Conservation (phyloP, 1,140 invertebrate species). For the Drosophila littoralis region DNA sequence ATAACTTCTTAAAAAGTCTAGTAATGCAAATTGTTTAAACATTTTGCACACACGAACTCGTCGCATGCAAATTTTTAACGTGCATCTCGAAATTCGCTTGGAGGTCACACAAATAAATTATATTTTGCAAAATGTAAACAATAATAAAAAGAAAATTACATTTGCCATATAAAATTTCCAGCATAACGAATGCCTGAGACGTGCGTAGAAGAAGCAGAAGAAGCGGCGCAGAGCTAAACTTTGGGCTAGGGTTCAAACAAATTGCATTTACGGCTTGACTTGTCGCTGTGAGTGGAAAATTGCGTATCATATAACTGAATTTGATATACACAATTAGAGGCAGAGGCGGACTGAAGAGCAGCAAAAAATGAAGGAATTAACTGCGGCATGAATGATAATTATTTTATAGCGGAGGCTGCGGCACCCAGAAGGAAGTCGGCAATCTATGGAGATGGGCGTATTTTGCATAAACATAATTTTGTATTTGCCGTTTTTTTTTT, state of each 20-base stretch:
- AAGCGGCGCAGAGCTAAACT: background rate
- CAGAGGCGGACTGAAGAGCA: background rate
- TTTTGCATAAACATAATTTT: slow-evolving; percentile 54
- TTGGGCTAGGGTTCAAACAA: slow-evolving; percentile 74
- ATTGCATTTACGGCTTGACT: slow-evolving; percentile 69
- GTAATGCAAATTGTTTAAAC: slow-evolving; percentile 41
- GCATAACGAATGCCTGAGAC: slow-evolving; percentile 60
- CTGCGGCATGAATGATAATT: slow-evolving; percentile 40
- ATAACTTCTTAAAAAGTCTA: too few relatives aligned
- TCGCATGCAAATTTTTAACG: slow-evolving; percentile 42
- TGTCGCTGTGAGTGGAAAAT: slow-evolving; percentile 78
- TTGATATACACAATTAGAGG: slow-evolving; percentile 47
- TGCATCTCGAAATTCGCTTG: background rate
- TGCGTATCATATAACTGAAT: slow-evolving; percentile 40
- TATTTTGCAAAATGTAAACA: slow-evolving; percentile 20
- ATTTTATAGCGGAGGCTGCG: slow-evolving; percentile 8
- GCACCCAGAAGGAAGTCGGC: slow-evolving; percentile 23
- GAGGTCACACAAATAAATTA: slow-evolving; percentile 11
- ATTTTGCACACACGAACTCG: slow-evolving; percentile 58
- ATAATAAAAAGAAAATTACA: slow-evolving; percentile 21
- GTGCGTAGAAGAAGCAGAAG: slow-evolving; percentile 41
- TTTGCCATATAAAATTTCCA: slow-evolving; percentile 36
- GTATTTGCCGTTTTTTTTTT: background rate
- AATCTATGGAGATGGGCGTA: slow-evolving; percentile 18
- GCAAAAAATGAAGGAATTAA: slow-evolving; percentile 18